Base-by-base conservation (phyloP, 1,140 invertebrate genomes). In the Lepidurus couesii region DNA sequence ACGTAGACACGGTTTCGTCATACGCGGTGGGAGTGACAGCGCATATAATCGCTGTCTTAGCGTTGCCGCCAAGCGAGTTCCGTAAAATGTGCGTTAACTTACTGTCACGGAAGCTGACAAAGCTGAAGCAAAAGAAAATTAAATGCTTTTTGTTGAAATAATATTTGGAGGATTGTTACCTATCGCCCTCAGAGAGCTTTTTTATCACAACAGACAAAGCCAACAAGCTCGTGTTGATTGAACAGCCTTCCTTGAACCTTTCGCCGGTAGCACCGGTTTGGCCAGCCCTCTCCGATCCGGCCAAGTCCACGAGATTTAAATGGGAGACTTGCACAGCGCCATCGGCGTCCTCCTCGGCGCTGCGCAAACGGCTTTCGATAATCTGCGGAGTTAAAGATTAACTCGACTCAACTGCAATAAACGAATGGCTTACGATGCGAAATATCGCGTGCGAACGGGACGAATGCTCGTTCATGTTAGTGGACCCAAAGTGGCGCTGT, bases 41-140 rank as follows among this genome's bases (percentile, higher is more conserved):
- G 21, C 92, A 94, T 47, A 97, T 93, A 75, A 97, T 93, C n/a
- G 91, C 88, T 0, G 94, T 96, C 83, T 91, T 91, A 0, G 94
- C 91, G 86, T 96, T 96, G 0, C 95, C 95, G 45, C 93, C 93
- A 7, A 97, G 85, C 0, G 94, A 95, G 78, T 90, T 89, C 83
- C 95, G 91, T 5, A 97, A 84, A 34, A 97, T 90, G 74, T 93
- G 88, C 0, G 94, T 96, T 4, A 96, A 85, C 84, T 95, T 96
- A 44, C 92, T 94, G 80, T 95, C 92, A 16, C 94, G 88, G 83
- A 91, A 95, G 81, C 90, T 93, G 1, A 93, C 87, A 83, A 86
- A 89, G 1, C 45, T 77, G 42, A 47, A 80, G n/a, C 26, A 13
- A 43, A 75, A 42, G 13, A 43, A 13, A 42, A 43, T 34, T 34